Base-by-base conservation (phyloP, 2,888 invertebrate genomes). In the Pyrrhia umbra region DNA sequence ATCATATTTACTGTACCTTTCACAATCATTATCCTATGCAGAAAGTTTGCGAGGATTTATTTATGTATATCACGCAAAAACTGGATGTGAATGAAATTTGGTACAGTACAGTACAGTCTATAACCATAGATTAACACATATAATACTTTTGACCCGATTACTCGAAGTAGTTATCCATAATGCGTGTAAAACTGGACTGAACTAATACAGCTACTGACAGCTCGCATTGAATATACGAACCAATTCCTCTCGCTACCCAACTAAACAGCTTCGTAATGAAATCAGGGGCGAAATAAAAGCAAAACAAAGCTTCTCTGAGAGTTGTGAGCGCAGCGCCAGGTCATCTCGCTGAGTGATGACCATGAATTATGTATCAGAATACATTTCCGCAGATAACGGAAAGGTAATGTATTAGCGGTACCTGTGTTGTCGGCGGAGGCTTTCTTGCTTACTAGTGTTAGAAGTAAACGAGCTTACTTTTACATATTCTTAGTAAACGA, bases 351-450 rank as follows among this genome's bases (percentile, higher is more conserved):
- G 82, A 89, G 89, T 88, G 88, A 75, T 76, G 62, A 51, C 42
- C 58, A 88, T 92, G 92, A 92, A 92, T 92, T 84, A 92, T 92
- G 88, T 89, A 92, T 42, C 51, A 51, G 85, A 85, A 88, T 85
- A 85, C 83, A 83, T 86, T 81, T 72, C 59, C 68, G 21, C 57
- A 84, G 91, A 90, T 90, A 90, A 82, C 85, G 77, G 74, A 74
- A 73, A 56, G 16, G 66, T 85, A 82, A 88, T 89, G 85, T 88
- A 89, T 88, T 74, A 80, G 55, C 42, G 57, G 82, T 85, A 81
- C 82, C 80, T 83, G 77, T 61, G 42, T 34, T 43, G 30, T 37
- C 30, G 25, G 9, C 37, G 2, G 18, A 16, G 45, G 16, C 4
- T 42, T 42, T 62, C 45, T 34, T 30, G 6, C 6, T 18, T 45